These are phyloP conservation scores for Nemoura dubitans DNA, from an alignment of 2,888 invertebrate genomes.

Conservation along the genomic window DNA sequence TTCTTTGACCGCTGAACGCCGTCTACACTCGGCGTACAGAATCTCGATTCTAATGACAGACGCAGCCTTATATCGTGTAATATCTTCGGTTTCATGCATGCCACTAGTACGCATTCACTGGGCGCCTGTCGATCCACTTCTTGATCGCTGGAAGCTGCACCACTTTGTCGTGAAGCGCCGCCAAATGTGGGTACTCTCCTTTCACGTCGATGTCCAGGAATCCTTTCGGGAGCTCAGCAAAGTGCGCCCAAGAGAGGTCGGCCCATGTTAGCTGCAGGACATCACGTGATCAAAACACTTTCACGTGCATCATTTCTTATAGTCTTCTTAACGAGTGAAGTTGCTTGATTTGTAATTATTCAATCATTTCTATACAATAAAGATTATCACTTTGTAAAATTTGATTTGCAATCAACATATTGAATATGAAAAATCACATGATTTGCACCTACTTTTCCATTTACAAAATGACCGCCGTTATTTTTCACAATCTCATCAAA, in stretches of 20 bases:
- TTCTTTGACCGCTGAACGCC: no score
- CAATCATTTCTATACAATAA: no score
- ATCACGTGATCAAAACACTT: not conserved
- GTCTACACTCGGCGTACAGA: no score
- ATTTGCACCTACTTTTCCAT: constrained; percentile 45
- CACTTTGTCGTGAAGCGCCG: constrained; percentile 54
- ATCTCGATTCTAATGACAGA: no score
- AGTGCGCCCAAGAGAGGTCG: not conserved
- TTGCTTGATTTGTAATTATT: no score
- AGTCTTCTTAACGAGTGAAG: no score
- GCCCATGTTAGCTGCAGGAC: constrained; percentile 22
- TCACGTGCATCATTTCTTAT: no score
- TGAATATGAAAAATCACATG: not conserved
- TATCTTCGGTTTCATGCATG: no score
- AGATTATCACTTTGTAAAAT: no score
- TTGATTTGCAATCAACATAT: not conserved
- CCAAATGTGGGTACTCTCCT: constrained; percentile 54
- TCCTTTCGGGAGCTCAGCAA: no score
- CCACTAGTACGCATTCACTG: constrained; percentile 41
- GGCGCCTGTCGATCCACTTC: constrained; percentile 56
- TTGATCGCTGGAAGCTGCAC: constrained; percentile 55
- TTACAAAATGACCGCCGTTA: constrained; percentile 48
- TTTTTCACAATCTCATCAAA: constrained; percentile 50
- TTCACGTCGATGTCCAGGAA: constrained; percentile 48
- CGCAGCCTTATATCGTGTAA: no score